Evolutionary conservation across 2,888 invertebrate species (phyloP), one percentile per base, ranked within the genome.

Genomic region (Orthosia gothica): DNA sequence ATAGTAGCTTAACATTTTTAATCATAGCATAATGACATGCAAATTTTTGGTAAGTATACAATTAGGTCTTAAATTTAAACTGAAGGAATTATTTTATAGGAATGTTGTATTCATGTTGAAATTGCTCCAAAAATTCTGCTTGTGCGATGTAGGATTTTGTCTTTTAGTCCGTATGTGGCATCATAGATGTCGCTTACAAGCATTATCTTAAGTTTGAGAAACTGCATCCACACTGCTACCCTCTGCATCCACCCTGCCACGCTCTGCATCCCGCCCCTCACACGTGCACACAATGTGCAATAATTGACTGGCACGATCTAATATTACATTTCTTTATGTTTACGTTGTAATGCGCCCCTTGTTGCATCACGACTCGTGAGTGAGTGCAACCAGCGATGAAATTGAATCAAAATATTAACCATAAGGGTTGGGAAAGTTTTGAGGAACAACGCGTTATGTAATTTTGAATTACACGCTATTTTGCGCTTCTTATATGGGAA

Each of bases 241-340:
- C 32, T 32, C 32, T 32, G 32, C 32, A 7, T 32, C 32, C 7
- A 32, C 45, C 45, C 7, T 12, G 15, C 18, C 64, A 40, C 54
- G 66, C 84, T 18, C 16, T 0, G 1, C 5, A 9, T 15, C 32
- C 26, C 58, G 16, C 74, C 83, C 59, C 68, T 50, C 63, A 11
- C 81, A 75, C 81, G 81, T 81, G 70, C 59, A 20, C 65, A 63
- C 85, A 84, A 84, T 82, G 68, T 59, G 62, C 76, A 82, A 84
- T 71, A 55, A 84, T 82, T 84, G 81, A 84, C 76, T 81, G 65
- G 68, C 26, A 58, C 76, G 70, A 59, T 69, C 57, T 50, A 65
- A 84, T 84, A 81, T 81, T 69, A 66, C 65, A 75, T 62, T 71
- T 71, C 70, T 74, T 81, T 62, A 64, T 81, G 62, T 49, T 75